Base-by-base conservation (phyloP, 2,113 vertebrate species). In the Paraplagusia blochii region DNA sequence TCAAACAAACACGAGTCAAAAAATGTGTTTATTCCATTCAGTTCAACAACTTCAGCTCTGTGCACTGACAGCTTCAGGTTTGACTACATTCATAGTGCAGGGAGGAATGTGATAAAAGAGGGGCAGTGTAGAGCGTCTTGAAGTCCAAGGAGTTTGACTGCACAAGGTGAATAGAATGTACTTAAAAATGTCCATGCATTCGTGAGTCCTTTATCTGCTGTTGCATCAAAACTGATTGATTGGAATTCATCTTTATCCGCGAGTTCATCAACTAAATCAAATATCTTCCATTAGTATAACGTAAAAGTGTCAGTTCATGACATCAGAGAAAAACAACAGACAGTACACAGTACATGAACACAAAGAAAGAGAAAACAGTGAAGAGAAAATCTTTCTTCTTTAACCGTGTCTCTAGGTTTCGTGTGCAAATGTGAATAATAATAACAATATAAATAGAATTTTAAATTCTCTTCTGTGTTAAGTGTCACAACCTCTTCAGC, bases 41-140 rank as follows among this genome's bases (percentile, higher is more conserved):
- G 44, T 16, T 18, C 48, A 42, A 36, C 13, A 3, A 12, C 11
- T 9, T 42, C 38, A 40, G 12, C n/a, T 15, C 15, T 9, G 40
- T 16, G 15, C 19, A 52, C 16, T 29, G 22, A 29, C 6, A 29
- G 22, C 8, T 44, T 11, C 53, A 18, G 38, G 48, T 57, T 39
- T 60, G 64, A 38, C 58, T 69, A 72, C 38, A 75, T 75, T 76
- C 46, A 62, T 53, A 59, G 58, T 73, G 65, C 42, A 34, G 46
- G n/a, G 39, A 22, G 53, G 58, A 34, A 57, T 39, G 44, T 43
- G 49, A 54, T 22, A 46, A 58, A 76, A 38, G 46, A 60, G 42
- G 35, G 35, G 53, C 18, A 47, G 49, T 45, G 18, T 29, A 13
- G 9, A 43, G 11, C 39, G 36, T 59, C 22, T 47, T 16, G 22